Percentiles rank a stretch among this genome's conserved stretches.
Conservation (phyloP, 2,888 invertebrate genomes). For the Tetragonisca angustula region DNA sequence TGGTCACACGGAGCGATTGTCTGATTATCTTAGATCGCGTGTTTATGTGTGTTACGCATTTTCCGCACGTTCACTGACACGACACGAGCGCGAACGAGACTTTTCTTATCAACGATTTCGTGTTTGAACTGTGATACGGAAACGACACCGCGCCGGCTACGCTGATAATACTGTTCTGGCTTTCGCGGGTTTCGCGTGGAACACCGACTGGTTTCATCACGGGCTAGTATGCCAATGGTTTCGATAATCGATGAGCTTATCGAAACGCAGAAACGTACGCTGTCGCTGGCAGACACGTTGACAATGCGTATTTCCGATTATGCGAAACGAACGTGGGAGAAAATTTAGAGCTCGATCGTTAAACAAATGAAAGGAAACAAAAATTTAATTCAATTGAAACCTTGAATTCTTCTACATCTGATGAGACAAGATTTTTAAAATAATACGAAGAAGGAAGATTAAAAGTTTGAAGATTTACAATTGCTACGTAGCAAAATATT, state of each 20-base stretch:
- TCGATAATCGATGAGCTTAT: slow-evolving; percentile 79
- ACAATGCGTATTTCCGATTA: not conserved
- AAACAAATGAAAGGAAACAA: not conserved
- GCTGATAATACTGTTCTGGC: slow-evolving; percentile 36
- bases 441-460: too few species aligned
- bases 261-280: slow-evolving; percentile 40
- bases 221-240: slow-evolving; percentile 64
- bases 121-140: slow-evolving; percentile 38
- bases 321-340: not conserved
- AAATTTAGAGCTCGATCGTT: not conserved
- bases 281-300: not conserved
- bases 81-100: not conserved
- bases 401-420: not conserved
- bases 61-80: slow-evolving; percentile 31
- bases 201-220: slow-evolving; percentile 54
- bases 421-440: too few species aligned
- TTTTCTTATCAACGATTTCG: slow-evolving; percentile 37
- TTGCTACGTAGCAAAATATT: too few species aligned
- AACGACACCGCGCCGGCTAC: not conserved
- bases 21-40: not conserved
- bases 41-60: slow-evolving; percentile 19
- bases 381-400: not conserved
- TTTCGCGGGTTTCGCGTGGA: slow-evolving; percentile 43
- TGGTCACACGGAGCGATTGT: not conserved
- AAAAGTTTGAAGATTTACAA: too few species aligned